These are phyloP conservation scores for Mellivora capensis DNA, from an alignment of 2,113 vertebrate genomes.

Conservation along the genomic window DNA sequence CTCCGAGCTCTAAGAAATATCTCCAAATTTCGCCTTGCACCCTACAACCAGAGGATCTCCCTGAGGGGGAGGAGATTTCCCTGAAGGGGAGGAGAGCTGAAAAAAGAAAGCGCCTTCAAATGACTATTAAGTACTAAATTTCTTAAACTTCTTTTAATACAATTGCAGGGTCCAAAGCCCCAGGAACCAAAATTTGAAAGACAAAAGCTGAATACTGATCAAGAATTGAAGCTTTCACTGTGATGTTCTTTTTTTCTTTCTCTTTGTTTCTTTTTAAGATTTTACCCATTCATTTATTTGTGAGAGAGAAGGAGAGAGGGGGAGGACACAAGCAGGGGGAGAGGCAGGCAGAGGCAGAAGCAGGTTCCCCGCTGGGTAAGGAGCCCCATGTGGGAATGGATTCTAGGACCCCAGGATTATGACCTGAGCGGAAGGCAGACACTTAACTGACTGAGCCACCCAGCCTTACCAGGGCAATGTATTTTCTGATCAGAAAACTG, in stretches of 20 bases:
- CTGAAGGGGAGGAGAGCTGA: not conserved
- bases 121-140: not conserved
- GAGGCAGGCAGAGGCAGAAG: no score
- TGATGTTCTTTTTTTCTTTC: not conserved
- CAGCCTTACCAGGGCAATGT: not conserved
- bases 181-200: slow-evolving; percentile 12
- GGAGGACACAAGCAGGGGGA: not conserved
- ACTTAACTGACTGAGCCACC: no score
- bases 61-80: not conserved
- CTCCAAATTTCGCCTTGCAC: not conserved
- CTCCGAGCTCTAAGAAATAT: not conserved
- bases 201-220: not conserved
- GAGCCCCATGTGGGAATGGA: not conserved
- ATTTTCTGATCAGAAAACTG: slow-evolving; percentile 8
- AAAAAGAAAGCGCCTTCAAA: not conserved
- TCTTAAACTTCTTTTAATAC: not conserved
- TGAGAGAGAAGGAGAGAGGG: not conserved
- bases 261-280: not conserved
- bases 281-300: no score
- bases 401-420: not conserved
- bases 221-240: not conserved
- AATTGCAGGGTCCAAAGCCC: not conserved
- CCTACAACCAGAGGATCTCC: not conserved
- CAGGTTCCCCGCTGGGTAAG: no score
- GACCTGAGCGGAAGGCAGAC: no score